These are phyloP conservation scores for Anisognathus igniventris DNA, from an alignment of 2,797 vertebrate genomes.

Conservation along the genomic window DNA sequence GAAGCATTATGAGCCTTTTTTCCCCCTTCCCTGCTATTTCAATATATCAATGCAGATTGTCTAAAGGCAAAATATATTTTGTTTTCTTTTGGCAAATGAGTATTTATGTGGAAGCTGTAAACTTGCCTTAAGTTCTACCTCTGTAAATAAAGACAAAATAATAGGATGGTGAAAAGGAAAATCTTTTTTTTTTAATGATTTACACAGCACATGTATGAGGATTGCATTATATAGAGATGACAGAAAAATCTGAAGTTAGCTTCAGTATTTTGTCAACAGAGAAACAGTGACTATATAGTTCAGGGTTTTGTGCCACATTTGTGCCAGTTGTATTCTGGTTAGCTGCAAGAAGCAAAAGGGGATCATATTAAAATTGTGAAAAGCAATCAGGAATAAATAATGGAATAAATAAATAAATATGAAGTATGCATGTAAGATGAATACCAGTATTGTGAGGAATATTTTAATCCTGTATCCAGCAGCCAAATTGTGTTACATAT, in stretches of 20 bases:
- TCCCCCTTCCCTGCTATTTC: slow-evolving; percentile 69
- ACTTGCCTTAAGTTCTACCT: not conserved
- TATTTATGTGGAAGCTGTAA: slow-evolving; percentile 57
- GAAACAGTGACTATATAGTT: not conserved
- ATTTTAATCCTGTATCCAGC: not conserved
- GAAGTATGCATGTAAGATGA: not conserved
- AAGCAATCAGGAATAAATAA: not conserved
- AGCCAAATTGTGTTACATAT: not conserved
- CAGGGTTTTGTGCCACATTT: not conserved
- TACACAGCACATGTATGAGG: not conserved
- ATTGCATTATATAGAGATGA: not conserved
- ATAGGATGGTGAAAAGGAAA: slow-evolving; percentile 8
- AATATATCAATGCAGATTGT: slow-evolving; percentile 74
- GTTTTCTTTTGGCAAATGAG: slow-evolving; percentile 67
- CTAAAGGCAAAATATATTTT: slow-evolving; percentile 67
- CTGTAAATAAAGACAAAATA: slow-evolving; percentile 45
- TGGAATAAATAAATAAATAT: not conserved
- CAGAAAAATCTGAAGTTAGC: not conserved
- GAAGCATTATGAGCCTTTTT: slow-evolving; percentile 76
- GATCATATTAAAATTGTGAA: not conserved
- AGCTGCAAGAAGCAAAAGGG: not conserved
- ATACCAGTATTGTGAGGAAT: not conserved
- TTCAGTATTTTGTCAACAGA: not conserved
- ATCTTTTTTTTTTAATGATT: slow-evolving; percentile 6
- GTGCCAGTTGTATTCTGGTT: not conserved